Conservation (phyloP, 2,113 vertebrate genomes). For the Otis tarda region DNA sequence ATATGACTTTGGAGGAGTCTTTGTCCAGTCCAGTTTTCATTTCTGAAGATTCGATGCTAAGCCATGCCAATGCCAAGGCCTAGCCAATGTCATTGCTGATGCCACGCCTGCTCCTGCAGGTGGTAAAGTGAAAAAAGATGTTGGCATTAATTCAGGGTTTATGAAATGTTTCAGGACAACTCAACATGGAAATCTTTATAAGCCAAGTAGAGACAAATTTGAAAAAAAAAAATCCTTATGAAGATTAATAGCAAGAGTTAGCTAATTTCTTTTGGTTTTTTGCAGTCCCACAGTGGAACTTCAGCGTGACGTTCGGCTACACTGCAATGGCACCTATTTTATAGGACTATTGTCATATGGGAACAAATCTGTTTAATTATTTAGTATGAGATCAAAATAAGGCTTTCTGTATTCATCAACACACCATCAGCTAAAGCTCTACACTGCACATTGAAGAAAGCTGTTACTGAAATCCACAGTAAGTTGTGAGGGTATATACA, state of each 20-base stretch:
- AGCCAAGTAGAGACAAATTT: neutral
- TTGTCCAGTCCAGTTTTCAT: neutral
- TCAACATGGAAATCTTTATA: neutral
- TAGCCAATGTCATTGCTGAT: neutral
- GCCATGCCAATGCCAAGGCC: neutral
- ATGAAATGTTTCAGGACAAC: neutral
- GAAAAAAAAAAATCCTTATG: neutral
- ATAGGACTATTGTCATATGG: rapidly evolving
- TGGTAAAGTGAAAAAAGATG: neutral
- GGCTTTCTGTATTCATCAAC: neutral
- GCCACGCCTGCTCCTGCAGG: neutral
- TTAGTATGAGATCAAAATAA: neutral
- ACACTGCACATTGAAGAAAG: neutral
- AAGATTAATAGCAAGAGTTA: neutral
- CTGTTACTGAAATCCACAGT: neutral
- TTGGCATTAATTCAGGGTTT: neutral
- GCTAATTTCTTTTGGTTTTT: neutral
- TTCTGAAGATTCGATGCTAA: neutral
- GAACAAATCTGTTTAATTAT: neutral
- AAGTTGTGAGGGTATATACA: neutral
- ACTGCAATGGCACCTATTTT: neutral
- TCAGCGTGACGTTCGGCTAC: neutral
- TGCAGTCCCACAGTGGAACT: neutral
- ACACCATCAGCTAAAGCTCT: neutral
- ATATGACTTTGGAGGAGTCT: neutral